A percentile compares a stretch with the other conserved stretches of the same genome.
Evolutionary conservation across 2,113 vertebrate genomes (phyloP).

Genomic region (zebrafish (Danio rerio)): GRCz12tu NC_133193.1:19015501-19016000

Average conservation of each 20-base stretch:
- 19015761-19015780: neutral
- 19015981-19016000: slow-evolving; percentile 79
- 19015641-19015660: slow-evolving; percentile 77
- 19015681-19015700: neutral
- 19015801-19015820: no score
- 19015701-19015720: neutral
- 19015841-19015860: no score
- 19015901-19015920: neutral
- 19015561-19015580: slow-evolving; percentile 71
- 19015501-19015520: slow-evolving; percentile 83
- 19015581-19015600: slow-evolving; percentile 80
- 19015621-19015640: slow-evolving; percentile 78
- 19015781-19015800: neutral
- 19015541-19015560: slow-evolving; percentile 80
- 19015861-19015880: no score
- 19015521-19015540: slow-evolving; percentile 80
- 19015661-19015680: slow-evolving; percentile 79
- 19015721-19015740: neutral
- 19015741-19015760: no score
- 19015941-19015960: slow-evolving; percentile 87
- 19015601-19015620: slow-evolving; percentile 83
- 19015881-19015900: no score
- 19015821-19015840: no score
- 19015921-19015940: slow-evolving; percentile 36
- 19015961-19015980: slow-evolving; percentile 84